Conservation (phyloP, 2,888 invertebrate genomes). For the Hydrotaea diabolus region DNA sequence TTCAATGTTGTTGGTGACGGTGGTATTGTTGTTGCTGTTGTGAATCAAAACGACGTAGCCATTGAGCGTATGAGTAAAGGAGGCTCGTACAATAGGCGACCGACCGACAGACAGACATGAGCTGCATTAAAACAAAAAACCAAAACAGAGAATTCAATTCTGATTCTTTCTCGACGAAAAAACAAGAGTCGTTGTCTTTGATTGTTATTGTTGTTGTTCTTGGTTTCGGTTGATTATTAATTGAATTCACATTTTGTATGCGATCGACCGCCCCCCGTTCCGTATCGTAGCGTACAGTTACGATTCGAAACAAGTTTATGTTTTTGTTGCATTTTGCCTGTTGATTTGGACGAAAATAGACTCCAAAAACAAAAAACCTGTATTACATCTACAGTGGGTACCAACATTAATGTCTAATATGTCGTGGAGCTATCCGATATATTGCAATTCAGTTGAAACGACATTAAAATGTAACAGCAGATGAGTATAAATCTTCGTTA, state of each 20-base stretch:
- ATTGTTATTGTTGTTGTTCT: constrained; percentile 46
- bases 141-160: constrained; percentile 18
- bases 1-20: constrained; percentile 6
- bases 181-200: constrained; percentile 59
- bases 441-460: too few species aligned
- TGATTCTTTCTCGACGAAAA: too few species aligned
- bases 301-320: constrained; percentile 28
- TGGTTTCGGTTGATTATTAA: constrained; percentile 46
- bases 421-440: too few species aligned
- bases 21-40: constrained; percentile 14
- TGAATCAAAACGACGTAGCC: not conserved
- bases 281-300: constrained; percentile 28
- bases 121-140: not conserved
- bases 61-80: constrained; percentile 30
- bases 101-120: not conserved
- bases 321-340: not conserved
- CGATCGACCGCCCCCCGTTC: not conserved
- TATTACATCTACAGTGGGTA: constrained; percentile 24
- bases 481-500: too few species aligned
- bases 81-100: constrained; percentile 51
- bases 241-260: constrained; percentile 33
- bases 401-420: too few species aligned
- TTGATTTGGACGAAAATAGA: not conserved
- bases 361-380: constrained; percentile 6
- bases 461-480: too few species aligned